These are phyloP conservation scores for Oceanites oceanicus DNA, from an alignment of 2,113 vertebrate genomes.

Conservation along the genomic window DNA sequence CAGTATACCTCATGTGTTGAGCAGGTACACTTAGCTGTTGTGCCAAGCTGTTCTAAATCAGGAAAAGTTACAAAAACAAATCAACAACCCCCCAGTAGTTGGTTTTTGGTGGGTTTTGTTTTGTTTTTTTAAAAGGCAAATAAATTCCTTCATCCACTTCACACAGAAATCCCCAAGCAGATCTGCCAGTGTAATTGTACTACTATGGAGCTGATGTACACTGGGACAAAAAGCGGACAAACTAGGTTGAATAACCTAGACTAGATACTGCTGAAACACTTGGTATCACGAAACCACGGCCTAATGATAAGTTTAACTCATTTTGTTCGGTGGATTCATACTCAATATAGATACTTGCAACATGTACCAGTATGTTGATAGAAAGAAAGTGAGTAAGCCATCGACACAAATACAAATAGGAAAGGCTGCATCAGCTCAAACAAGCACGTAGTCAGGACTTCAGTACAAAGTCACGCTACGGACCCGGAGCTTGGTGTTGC, in stretches of 20 bases:
- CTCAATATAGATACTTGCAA: neutral
- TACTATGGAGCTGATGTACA: fast-evolving
- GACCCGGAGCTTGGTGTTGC: neutral
- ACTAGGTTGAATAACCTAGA: neutral
- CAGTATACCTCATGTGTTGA: neutral
- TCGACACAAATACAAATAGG: neutral
- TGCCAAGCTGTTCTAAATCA: neutral
- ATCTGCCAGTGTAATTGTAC: neutral
- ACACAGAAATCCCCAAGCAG: neutral
- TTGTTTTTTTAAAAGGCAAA: neutral
- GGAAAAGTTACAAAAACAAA: neutral
- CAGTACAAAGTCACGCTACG: fast-evolving
- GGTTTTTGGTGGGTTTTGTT: neutral
- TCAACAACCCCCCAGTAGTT: neutral
- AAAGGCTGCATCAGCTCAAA: neutral
- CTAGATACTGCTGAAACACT: neutral
- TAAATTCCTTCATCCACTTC: neutral
- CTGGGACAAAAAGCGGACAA: neutral
- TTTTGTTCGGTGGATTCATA: neutral
- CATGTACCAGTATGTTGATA: fast-evolving
- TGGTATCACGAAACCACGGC: fast-evolving
- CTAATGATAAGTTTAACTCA: neutral
- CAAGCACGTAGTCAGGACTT: fast-evolving
- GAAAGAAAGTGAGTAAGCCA: neutral
- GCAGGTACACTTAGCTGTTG: neutral